phyloP scores from a whole-genome alignment of 2,888 invertebrate genomes.

The Eristalis intricaria region DNA sequence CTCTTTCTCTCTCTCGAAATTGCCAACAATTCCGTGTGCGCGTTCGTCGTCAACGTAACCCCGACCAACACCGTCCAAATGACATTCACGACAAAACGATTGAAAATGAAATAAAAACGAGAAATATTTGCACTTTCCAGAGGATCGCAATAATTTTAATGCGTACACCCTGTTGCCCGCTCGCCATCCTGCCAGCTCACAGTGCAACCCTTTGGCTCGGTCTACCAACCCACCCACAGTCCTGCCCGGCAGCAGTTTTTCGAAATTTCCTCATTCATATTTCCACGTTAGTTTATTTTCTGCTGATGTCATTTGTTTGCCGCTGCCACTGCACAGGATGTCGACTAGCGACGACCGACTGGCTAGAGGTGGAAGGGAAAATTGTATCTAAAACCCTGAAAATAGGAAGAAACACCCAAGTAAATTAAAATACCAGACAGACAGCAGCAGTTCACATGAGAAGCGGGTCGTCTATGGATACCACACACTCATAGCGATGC shows the following conservation, averaged over 20 bases:
- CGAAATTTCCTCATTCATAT: constrained; percentile 44
- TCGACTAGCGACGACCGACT: not conserved
- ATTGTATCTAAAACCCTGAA: constrained; percentile 39
- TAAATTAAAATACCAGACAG: constrained; percentile 63
- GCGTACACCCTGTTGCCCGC: constrained; percentile 2
- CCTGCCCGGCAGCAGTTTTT: not conserved
- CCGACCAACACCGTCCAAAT: not conserved
- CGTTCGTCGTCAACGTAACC: not conserved
- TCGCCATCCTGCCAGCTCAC: not conserved
- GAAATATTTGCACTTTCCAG: constrained; percentile 22
- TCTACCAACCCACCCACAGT: not conserved
- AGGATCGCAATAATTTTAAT: constrained; percentile 36
- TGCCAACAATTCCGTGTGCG: not conserved
- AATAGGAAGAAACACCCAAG: constrained; percentile 59
- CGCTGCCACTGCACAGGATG: not conserved
- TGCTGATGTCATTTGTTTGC: constrained; percentile 59
- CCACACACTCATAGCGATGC: not conserved
- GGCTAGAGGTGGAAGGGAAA: not conserved
- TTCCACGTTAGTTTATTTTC: constrained; percentile 54
- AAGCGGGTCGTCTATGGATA: not conserved
- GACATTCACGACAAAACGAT: constrained; percentile 15
- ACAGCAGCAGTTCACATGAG: constrained; percentile 40
- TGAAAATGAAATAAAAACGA: constrained; percentile 9
- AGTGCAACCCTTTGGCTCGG: constrained; percentile 10
- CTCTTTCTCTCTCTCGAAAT: constrained; percentile 16